Evolutionary conservation across 1,140 invertebrate species (phyloP).

Genomic region (Cherax destructor): DNA sequence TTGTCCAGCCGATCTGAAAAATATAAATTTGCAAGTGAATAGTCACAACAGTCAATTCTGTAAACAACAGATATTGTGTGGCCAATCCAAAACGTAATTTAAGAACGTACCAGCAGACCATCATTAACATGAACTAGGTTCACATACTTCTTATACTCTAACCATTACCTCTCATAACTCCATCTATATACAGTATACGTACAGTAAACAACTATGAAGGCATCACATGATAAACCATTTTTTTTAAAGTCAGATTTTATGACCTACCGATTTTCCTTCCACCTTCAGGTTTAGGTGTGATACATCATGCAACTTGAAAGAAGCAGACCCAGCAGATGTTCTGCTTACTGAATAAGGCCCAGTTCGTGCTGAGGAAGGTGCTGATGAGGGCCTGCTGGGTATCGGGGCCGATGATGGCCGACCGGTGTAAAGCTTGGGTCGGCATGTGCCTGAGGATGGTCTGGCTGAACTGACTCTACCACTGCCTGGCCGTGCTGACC

Average conservation of each 20-base stretch:
- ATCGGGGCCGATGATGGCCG: constrained; percentile 38
- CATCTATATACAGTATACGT: background rate
- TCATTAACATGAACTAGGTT: too few relatives aligned
- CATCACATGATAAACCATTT: background rate
- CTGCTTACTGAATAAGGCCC: background rate
- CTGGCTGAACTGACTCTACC: constrained; percentile 32
- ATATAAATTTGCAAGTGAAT: too few relatives aligned
- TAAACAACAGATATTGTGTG: too few relatives aligned
- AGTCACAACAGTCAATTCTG: too few relatives aligned
- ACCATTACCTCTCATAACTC: background rate
- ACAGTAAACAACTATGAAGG: background rate
- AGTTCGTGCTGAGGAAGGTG: background rate
- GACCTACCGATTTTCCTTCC: constrained; percentile 54
- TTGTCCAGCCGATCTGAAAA: too few relatives aligned
- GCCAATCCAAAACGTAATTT: too few relatives aligned
- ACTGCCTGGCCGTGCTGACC: constrained; percentile 5
- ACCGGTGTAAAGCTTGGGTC: constrained; percentile 41
- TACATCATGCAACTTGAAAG: constrained; percentile 30
- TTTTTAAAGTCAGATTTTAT: background rate
- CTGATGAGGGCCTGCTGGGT: background rate
- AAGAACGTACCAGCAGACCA: too few relatives aligned
- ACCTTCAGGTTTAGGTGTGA: constrained; percentile 42
- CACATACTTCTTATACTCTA: too few relatives aligned
- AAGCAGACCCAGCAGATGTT: background rate
- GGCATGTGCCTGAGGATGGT: constrained; percentile 30